phyloP scores from a whole-genome alignment of 2,113 vertebrate genomes.

The Heloderma charlesbogerti region DNA sequence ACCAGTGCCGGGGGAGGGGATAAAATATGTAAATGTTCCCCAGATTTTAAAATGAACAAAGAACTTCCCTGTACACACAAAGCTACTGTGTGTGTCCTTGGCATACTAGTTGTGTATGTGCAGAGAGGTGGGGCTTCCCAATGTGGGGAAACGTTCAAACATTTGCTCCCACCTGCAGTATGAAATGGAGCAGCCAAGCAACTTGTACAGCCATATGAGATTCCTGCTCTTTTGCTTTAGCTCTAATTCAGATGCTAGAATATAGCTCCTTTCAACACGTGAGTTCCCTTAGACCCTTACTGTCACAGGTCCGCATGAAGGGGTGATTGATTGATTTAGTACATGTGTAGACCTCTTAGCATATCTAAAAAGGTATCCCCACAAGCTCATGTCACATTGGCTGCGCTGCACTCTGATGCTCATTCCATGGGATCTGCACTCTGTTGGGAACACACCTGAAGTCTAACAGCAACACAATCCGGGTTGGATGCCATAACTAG shows the following conservation, averaged over 20 bases:
- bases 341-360: too few relatives aligned
- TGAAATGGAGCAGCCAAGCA: not conserved
- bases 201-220: not conserved
- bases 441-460: not conserved
- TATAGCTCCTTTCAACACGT: not conserved
- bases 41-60: not conserved
- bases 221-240: not conserved
- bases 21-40: not conserved
- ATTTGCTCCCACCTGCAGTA: not conserved
- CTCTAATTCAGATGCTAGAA: not conserved
- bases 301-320: not conserved
- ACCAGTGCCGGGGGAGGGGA: too few relatives aligned
- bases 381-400: too few relatives aligned
- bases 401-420: too few relatives aligned
- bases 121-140: not conserved
- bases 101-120: too few relatives aligned
- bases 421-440: not conserved
- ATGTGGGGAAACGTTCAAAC: not conserved
- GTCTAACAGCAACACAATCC: not conserved
- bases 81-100: not conserved
- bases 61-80: too few relatives aligned
- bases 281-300: constrained; percentile 51
- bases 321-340: too few relatives aligned
- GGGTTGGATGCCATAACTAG: not conserved
- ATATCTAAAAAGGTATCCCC: not conserved